Evolutionary conservation across 2,797 vertebrate species (phyloP), one percentile per base, ranked within the genome.

Genomic region (Arrhamphus sclerolepis): DNA sequence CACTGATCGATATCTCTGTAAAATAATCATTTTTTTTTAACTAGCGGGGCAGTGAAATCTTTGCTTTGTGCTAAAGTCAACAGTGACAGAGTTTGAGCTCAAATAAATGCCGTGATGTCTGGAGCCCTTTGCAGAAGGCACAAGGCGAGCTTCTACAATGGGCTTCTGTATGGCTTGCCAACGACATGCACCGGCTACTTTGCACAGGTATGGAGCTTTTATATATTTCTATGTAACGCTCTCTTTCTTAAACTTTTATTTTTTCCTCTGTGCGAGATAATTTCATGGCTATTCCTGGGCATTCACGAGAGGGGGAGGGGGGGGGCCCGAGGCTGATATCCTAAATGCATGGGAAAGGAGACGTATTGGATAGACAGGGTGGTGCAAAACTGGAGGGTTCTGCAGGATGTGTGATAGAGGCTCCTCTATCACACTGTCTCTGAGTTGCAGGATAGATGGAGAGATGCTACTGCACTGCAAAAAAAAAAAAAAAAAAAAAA

Each of bases 21-120:
- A 98, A 98, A 98, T 98, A 95, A 98, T 97, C 95, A 38, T 89
- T 89, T 98, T 95, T 96, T 96, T 94, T 93, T 81, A 97, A 96
- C 95, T 96, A 94, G 94, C 95, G 91, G 90, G 94, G 94, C 94
- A 95, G 95, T 93, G 95, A 98, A 98, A 98, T 98, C 97, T 98
- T 98, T 98, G 96, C 97, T 98, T 98, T 98, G 96, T 95, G 95
- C 95, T 98, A 98, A 97, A 97, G 97, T 98, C 96, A 98, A 98
- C 96, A 98, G 92, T 93, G 91, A 92, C 94, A 92, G 88, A 89
- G 94, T 95, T 93, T 94, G 94, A 94, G 95, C 94, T 96, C 93
- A 94, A 94, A 98, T 98, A 98, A 98, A 98, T 95, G 94, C 94
- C 59, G 94, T 90, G 93, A 93, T 94, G 95, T 91, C 86, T 87